Conservation (phyloP, 2,113 vertebrate species). For the Synodontis membranacea region DNA sequence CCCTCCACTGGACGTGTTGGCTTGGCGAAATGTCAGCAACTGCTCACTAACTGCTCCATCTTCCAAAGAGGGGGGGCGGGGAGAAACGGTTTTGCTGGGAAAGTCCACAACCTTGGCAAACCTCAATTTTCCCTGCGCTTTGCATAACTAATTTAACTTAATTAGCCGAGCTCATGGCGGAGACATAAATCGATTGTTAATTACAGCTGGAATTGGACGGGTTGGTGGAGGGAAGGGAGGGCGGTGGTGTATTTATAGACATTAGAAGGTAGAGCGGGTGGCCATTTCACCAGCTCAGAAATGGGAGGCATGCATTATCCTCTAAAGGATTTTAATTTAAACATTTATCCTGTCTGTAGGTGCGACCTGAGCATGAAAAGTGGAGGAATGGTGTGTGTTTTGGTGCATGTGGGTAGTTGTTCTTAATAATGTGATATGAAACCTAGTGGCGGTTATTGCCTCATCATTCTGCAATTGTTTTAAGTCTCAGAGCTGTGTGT, state of each 20-base stretch:
- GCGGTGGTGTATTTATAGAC: slow-evolving; percentile 38
- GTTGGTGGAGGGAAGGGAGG: neutral
- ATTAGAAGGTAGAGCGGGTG: neutral
- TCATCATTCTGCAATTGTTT: slow-evolving; percentile 46
- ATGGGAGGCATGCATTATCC: slow-evolving; percentile 37
- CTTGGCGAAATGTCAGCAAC: slow-evolving; percentile 40
- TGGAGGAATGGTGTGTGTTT: slow-evolving; percentile 23
- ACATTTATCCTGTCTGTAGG: slow-evolving; percentile 29
- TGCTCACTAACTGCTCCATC: slow-evolving; percentile 20
- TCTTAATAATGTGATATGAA: slow-evolving; percentile 39
- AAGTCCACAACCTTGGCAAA: slow-evolving; percentile 49
- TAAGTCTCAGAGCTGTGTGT: neutral
- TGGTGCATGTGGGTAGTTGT: slow-evolving; percentile 28
- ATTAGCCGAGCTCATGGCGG: slow-evolving; percentile 42
- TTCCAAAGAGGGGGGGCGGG: neutral
- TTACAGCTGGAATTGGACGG: slow-evolving; percentile 43
- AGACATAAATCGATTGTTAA: slow-evolving; percentile 51
- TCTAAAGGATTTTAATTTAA: slow-evolving; percentile 27
- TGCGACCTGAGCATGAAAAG: neutral
- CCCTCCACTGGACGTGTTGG: slow-evolving; percentile 2
- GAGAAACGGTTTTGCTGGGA: slow-evolving; percentile 10
- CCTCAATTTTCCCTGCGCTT: slow-evolving; percentile 45
- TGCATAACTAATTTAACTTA: slow-evolving; percentile 52
- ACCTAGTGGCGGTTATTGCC: slow-evolving; percentile 32
- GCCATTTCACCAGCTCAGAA: neutral